Base-by-base conservation (phyloP, 2,113 vertebrate species). In the Girardinichthys multiradiatus region DNA sequence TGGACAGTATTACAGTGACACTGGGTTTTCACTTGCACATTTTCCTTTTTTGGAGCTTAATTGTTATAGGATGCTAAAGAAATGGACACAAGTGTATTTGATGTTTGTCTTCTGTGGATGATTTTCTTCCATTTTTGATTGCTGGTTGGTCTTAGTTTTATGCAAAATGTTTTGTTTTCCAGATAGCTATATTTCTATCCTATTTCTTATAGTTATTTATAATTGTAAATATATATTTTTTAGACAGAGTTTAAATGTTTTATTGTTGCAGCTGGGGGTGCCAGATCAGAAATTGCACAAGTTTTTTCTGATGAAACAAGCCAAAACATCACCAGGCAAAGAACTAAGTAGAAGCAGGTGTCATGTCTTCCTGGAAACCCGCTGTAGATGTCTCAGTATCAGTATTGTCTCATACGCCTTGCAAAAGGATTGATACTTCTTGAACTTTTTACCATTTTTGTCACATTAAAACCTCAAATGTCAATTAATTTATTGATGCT, bases 191-290 rank as follows among this genome's bases (percentile, higher is more conserved):
- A 70, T 87, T 88, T 85, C 74, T 77, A 85, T 86, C 28, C 58
- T 67, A 63, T 76, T 77, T 64, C 69, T 68, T 27, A 74, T 90
- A 87, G 74, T 70, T 87, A 92, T 93, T 93, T 93, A 92, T 90
- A 70, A 86, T 39, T 92, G 89, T 92, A 91, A 79, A 91, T 91
- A 89, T 57, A 45, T 77, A 80, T 92, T 87, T 88, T 86, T 59
- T 87, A 88, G 86, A 68, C 42, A 27, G n/a, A 13, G 70, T 33
- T 74, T 14, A 76, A 73, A 68, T 88, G 82, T 82, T 85, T 70
- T 85, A 80, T 78, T 75, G 77, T 82, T 67, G 42, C 63, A 72
- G 68, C 74, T 69, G 61, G 70, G 61, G 60, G 35, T 45, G 21
- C 33, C 12, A 48, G 35, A 42, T 12, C 13, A 24, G 42, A 62